These are phyloP conservation scores for Chaetorhynchus papuensis DNA, from an alignment of 2,113 vertebrate genomes.

Conservation along the genomic window DNA sequence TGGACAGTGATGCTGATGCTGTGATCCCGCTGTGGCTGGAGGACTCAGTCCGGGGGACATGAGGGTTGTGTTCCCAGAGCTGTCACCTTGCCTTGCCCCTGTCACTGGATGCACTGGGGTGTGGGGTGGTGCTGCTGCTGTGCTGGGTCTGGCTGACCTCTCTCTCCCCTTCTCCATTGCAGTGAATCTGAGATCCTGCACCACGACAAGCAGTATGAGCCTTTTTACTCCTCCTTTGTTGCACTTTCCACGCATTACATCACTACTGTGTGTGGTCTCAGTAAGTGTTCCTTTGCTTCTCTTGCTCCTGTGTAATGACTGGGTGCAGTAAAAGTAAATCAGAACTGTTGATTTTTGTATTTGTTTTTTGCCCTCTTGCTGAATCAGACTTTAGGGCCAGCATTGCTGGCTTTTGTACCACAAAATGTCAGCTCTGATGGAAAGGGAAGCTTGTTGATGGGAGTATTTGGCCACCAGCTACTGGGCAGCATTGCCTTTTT, in stretches of 20 bases:
- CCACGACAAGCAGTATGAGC: slow-evolving; percentile 98
- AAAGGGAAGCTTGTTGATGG: not conserved
- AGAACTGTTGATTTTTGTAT: not conserved
- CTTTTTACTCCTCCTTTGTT: slow-evolving; percentile 98
- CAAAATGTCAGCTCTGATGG: not conserved
- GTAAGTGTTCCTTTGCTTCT: slow-evolving; percentile 74
- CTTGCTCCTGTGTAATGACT: not conserved
- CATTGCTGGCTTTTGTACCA: not conserved
- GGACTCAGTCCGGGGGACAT: accelerated
- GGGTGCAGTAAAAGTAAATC: not conserved
- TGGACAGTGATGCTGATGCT: accelerated
- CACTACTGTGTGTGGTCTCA: slow-evolving; percentile 94
- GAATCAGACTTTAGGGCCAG: not conserved
- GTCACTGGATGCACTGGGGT: accelerated
- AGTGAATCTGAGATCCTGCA: slow-evolving; percentile 96
- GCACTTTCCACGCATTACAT: slow-evolving; percentile 98
- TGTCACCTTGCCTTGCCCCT: not conserved
- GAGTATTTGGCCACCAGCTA: not conserved
- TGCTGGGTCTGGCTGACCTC: not conserved
- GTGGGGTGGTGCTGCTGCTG: not conserved
- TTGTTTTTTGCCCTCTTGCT: not conserved
- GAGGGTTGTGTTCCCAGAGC: not conserved
- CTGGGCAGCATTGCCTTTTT: accelerated
- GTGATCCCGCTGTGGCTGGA: not conserved
- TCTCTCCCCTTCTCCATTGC: slow-evolving; percentile 21